Percentiles rank a stretch among this genome's conserved stretches.
These are phyloP conservation scores for Acanthosepion pharaonis DNA, from an alignment of 2,888 invertebrate genomes.

Conservation along the genomic window DNA sequence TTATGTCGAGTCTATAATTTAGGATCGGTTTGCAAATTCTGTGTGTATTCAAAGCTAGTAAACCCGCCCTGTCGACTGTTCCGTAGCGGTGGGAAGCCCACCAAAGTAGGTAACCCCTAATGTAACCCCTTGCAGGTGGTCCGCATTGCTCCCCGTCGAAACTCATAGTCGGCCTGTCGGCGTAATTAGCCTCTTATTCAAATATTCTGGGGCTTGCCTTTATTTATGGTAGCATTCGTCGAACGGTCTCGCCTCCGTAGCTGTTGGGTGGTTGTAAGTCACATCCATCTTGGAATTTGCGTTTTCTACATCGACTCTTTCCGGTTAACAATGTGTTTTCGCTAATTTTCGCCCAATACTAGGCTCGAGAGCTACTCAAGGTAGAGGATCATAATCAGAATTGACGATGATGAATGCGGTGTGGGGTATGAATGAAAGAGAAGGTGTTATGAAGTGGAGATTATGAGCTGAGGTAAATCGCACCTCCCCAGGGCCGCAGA, in stretches of 20 bases:
- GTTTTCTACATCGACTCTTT: no score
- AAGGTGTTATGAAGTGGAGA: no score
- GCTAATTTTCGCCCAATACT: no score
- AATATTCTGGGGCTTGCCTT: not conserved
- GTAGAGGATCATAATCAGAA: no score
- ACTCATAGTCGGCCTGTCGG: not conserved
- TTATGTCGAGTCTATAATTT: not conserved
- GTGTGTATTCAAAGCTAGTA: not conserved
- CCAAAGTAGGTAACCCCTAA: not conserved
- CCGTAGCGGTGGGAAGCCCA: not conserved
- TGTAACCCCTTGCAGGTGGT: constrained; percentile 12
- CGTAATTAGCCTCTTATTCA: not conserved
- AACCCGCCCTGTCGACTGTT: not conserved
- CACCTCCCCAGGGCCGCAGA: no score
- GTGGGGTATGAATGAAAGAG: no score
- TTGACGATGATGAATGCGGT: no score
- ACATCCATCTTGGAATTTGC: not conserved
- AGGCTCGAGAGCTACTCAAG: no score
- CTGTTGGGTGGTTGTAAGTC: not conserved
- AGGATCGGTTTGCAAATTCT: not conserved
- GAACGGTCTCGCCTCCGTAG: not conserved
- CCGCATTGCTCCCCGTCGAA: not conserved
- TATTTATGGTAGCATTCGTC: not conserved
- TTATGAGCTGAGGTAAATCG: no score
- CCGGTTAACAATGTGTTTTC: no score